A percentile compares a stretch with the other conserved stretches of the same genome.
phyloP scores from a whole-genome alignment of 2,888 invertebrate species.

The Himalopsyche tibetana region DNA sequence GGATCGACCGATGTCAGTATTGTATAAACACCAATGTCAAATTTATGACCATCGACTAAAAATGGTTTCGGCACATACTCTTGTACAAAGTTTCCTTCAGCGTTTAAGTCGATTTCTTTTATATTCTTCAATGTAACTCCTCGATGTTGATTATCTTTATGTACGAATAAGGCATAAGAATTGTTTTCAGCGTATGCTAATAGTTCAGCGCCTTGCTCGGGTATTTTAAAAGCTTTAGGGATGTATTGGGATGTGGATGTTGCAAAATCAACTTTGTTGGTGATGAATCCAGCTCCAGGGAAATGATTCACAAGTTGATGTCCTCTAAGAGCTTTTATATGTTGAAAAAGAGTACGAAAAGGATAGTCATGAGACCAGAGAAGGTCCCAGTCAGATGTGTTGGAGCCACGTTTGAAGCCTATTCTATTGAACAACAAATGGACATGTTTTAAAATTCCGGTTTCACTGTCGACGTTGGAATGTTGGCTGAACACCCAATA shows the following conservation, averaged over 20 bases:
- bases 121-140: slow-evolving; percentile 87
- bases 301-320: slow-evolving; percentile 94
- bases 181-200: slow-evolving; percentile 81
- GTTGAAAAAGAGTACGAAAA: slow-evolving; percentile 79
- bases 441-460: slow-evolving; percentile 88
- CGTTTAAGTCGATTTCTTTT: slow-evolving; percentile 82
- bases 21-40: slow-evolving; percentile 97
- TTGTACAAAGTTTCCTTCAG: slow-evolving; percentile 90
- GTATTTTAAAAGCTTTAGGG: slow-evolving; percentile 92
- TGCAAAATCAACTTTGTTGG: slow-evolving; percentile 92
- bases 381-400: slow-evolving; percentile 85
- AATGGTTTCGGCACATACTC: slow-evolving; percentile 93
- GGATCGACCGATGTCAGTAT: slow-evolving; percentile 94
- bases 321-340: slow-evolving; percentile 70
- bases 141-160: slow-evolving; percentile 94
- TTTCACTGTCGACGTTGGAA: slow-evolving; percentile 76
- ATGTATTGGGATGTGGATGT: slow-evolving; percentile 87
- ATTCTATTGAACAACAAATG: slow-evolving; percentile 85
- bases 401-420: slow-evolving; percentile 81
- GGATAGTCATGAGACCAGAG: slow-evolving; percentile 98
- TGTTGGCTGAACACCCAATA: slow-evolving; percentile 80
- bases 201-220: slow-evolving; percentile 84
- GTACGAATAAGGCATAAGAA: slow-evolving; percentile 87
- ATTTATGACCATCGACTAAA: slow-evolving; percentile 94
- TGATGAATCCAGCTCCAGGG: slow-evolving; percentile 94